Evolutionary conservation across 2,888 invertebrate genomes (phyloP).

Genomic region (Tachina grossa): DNA sequence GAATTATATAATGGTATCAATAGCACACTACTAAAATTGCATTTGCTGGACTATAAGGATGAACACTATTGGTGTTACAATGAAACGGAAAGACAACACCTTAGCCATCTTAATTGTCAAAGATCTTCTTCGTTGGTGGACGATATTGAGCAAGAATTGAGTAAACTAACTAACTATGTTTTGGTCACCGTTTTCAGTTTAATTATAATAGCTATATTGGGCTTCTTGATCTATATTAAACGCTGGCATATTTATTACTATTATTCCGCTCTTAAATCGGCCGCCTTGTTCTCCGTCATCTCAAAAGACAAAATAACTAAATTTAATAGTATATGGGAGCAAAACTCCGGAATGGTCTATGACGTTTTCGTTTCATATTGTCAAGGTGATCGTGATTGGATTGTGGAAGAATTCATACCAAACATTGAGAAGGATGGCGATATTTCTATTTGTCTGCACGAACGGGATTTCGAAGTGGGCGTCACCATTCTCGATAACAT

Average conservation of each 20-base stretch:
- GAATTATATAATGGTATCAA: conserved; percentile 57
- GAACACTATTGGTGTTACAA: conserved; percentile 82
- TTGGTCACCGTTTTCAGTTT: conserved; percentile 73
- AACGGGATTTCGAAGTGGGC: conserved; percentile 89
- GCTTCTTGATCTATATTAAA: conserved; percentile 82
- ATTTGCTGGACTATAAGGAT: conserved; percentile 81
- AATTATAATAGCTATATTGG: conserved; percentile 72
- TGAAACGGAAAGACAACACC: conserved; percentile 76
- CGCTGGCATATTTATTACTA: conserved; percentile 85
- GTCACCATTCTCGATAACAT: conserved; percentile 88
- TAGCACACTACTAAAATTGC: conserved; percentile 76
- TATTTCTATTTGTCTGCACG: conserved; percentile 87
- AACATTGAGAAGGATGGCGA: conserved; percentile 85
- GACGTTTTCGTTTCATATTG: conserved; percentile 89
- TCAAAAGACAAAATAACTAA: conserved; percentile 82
- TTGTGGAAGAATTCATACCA: conserved; percentile 86
- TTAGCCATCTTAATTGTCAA: conserved; percentile 76
- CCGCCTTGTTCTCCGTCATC: conserved; percentile 84
- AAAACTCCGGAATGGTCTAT: conserved; percentile 83
- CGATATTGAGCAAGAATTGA: conserved; percentile 72
- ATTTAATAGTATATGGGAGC: conserved; percentile 74
- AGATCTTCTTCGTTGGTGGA: conserved; percentile 46
- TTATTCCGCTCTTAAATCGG: conserved; percentile 85
- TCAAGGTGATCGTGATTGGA: conserved; percentile 86
- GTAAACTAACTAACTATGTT: conserved; percentile 72